Percentiles rank a stretch among this genome's conserved stretches.
These are phyloP conservation scores for Sinohyriopsis cumingii DNA, from an alignment of 2,888 invertebrate species.

Conservation along the genomic window DNA sequence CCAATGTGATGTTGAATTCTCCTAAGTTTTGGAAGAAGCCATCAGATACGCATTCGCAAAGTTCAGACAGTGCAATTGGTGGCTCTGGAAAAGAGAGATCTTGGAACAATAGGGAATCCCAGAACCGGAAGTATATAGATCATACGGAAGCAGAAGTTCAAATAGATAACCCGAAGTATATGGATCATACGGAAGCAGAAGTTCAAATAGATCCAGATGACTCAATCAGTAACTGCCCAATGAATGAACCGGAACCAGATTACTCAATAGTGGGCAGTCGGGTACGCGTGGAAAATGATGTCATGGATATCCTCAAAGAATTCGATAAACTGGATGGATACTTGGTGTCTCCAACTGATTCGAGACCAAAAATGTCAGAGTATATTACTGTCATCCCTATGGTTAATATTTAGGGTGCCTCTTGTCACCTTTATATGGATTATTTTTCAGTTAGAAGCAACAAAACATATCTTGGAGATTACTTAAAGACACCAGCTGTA, in stretches of 20 bases:
- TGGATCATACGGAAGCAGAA: conserved; percentile 3
- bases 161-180: conserved; percentile 19
- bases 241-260: conserved; percentile 31
- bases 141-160: conserved; percentile 13
- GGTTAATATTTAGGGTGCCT: no score
- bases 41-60: conserved; percentile 19
- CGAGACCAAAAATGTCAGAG: no score
- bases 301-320: no score
- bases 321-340: no score
- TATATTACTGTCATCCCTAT: no score
- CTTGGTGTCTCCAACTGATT: no score
- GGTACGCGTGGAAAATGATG: no score
- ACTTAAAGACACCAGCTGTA: no score
- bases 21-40: background rate
- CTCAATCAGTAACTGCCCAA: conserved; percentile 27
- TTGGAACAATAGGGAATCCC: conserved; percentile 15
- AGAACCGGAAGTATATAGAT: conserved; percentile 4
- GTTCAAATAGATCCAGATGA: conserved; percentile 32
- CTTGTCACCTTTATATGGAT: no score
- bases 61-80: conserved; percentile 40
- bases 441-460: no score
- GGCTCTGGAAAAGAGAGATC: conserved; percentile 30
- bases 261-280: conserved; percentile 15
- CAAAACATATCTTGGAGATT: no score
- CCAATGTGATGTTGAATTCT: conserved; percentile 1